phyloP scores from a whole-genome alignment of 2,888 invertebrate species.

The Andrena bucephala region DNA sequence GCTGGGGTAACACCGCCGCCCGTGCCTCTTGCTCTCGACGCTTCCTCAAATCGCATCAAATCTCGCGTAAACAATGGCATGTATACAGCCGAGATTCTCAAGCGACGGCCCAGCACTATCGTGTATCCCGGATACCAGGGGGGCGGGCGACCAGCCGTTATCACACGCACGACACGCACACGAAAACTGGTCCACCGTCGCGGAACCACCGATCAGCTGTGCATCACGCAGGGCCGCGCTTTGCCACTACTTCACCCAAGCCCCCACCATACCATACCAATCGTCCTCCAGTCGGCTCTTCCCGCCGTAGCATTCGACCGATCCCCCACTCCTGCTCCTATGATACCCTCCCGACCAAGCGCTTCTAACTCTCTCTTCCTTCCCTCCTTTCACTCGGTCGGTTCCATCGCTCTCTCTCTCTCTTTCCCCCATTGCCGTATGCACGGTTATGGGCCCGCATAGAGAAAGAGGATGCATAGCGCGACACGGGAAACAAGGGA shows the following conservation, averaged over 20 bases:
- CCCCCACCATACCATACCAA: conserved; percentile 44
- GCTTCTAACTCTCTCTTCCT: conserved; percentile 6
- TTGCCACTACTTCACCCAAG: conserved; percentile 51
- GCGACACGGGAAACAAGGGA: conserved; percentile 50
- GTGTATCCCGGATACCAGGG: conserved; percentile 13
- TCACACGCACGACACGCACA: not conserved
- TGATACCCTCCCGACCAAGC: not conserved
- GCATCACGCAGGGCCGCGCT: conserved; percentile 68
- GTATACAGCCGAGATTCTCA: conserved; percentile 35
- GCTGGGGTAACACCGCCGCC: conserved; percentile 29
- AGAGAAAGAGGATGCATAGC: conserved; percentile 18
- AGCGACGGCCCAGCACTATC: conserved; percentile 41
- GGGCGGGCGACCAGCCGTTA: conserved; percentile 9
- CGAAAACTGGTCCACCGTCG: conserved; percentile 33
- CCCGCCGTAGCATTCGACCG: conserved; percentile 7
- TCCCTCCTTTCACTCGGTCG: not conserved
- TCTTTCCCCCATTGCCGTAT: conserved; percentile 6
- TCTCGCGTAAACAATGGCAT: conserved; percentile 56
- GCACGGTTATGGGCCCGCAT: not conserved
- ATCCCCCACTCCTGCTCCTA: conserved; percentile 25
- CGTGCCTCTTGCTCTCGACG: conserved; percentile 42
- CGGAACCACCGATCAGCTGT: conserved; percentile 72
- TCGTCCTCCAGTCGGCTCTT: conserved; percentile 33
- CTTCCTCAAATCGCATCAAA: conserved; percentile 67
- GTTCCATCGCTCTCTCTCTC: not conserved